Conservation (phyloP, 2,888 invertebrate species). For the Eucera pruinosa region DNA sequence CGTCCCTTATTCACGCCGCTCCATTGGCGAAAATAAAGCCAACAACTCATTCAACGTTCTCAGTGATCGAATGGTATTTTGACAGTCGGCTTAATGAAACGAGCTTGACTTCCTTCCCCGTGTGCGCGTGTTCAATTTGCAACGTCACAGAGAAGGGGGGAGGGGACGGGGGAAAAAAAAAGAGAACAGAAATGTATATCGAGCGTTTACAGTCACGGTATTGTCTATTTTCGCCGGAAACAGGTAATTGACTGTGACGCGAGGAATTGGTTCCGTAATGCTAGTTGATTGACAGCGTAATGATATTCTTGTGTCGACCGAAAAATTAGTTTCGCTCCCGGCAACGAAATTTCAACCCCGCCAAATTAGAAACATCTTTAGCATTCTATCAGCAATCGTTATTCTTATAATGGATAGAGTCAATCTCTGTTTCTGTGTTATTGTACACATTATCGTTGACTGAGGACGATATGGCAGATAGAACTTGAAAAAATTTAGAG, state of each 20-base stretch:
- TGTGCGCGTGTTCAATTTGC: slow-evolving; percentile 3
- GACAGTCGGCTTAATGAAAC: background rate
- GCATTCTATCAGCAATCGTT: slow-evolving; percentile 1
- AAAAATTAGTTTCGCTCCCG: slow-evolving; percentile 38
- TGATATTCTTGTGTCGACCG: slow-evolving; percentile 45
- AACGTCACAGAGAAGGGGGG: too few species aligned
- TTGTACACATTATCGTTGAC: too few species aligned
- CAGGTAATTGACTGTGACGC: slow-evolving; percentile 45
- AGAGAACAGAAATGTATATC: background rate
- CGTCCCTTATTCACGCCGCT: slow-evolving; percentile 9
- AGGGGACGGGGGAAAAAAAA: too few species aligned
- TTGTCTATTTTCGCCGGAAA: slow-evolving; percentile 16
- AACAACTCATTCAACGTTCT: slow-evolving; percentile 6
- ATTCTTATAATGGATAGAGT: too few species aligned
- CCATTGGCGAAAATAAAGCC: too few species aligned
- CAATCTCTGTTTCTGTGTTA: too few species aligned
- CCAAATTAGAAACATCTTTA: background rate
- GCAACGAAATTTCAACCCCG: slow-evolving; percentile 10
- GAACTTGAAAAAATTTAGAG: too few species aligned
- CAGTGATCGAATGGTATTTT: background rate
- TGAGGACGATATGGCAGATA: too few species aligned
- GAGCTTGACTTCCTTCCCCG: background rate
- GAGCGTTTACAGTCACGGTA: background rate
- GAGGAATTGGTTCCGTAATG: slow-evolving; percentile 29
- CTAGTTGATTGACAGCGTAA: slow-evolving; percentile 45